phyloP scores from a whole-genome alignment of 1,140 invertebrate genomes.

The Drosophila malerkotliana region DNA sequence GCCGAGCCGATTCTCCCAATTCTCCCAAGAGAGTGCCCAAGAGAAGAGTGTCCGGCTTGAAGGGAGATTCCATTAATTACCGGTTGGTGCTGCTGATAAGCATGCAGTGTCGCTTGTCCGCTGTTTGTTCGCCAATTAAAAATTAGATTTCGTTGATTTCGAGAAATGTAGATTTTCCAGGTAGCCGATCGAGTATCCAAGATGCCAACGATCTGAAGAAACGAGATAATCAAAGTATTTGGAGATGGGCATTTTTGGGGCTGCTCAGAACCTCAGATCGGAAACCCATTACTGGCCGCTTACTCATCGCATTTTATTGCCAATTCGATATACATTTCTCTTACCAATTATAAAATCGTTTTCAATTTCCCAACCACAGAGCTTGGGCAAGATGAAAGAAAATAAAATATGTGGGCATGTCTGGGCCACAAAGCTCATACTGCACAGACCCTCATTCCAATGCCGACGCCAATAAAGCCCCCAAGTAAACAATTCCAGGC shows the following conservation, averaged over 20 bases:
- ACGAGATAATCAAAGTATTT: neutral
- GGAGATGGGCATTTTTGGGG: neutral
- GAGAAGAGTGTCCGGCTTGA: conserved; percentile 19
- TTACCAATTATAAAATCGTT: conserved; percentile 38
- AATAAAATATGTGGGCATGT: conserved; percentile 16
- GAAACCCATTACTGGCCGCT: conserved; percentile 1
- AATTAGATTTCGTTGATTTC: conserved; percentile 45
- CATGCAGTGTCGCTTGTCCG: conserved; percentile 36
- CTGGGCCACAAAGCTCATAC: conserved; percentile 43
- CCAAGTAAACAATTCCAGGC: conserved; percentile 75
- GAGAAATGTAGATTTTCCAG: neutral
- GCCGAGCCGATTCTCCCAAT: conserved; percentile 17
- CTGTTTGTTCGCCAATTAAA: conserved; percentile 55
- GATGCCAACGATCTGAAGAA: neutral
- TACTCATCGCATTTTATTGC: neutral
- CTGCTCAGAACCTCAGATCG: neutral
- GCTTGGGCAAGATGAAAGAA: conserved; percentile 5
- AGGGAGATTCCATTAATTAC: conserved; percentile 39
- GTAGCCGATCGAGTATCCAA: neutral
- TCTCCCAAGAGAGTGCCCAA: conserved; percentile 46
- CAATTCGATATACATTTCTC: conserved; percentile 14
- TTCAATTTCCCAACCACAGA: conserved; percentile 18
- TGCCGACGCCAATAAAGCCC: conserved; percentile 59
- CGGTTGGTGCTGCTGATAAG: conserved; percentile 37
- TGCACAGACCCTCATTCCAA: conserved; percentile 34